Base-by-base conservation (phyloP, 2,888 invertebrate species). In the Limnephilus rhombicus region DNA sequence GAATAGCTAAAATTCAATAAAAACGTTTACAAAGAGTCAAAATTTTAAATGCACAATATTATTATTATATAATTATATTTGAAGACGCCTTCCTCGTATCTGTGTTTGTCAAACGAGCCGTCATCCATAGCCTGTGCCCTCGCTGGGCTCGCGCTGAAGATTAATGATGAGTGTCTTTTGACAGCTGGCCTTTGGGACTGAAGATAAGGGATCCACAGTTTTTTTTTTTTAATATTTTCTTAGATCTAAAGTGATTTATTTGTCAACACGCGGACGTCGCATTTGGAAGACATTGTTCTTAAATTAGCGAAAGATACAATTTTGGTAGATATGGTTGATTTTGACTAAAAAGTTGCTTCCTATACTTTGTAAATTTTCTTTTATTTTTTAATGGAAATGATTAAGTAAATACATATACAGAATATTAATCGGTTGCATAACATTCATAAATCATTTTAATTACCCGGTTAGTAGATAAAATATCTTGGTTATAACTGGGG, bases 141-240 rank as follows among this genome's bases (percentile, higher is more conserved):
- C 12, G 49, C 53, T 24, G 34, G 89, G 89, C 90, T 82, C 45
- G 90, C 29, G 82, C 31, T 29, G 90, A 45, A 81, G 90, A 90
- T 90, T 45, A 90, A 90, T 82, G 90, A n/a, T 15, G 41, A 81
- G 29, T 80, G 18, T 90, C 81, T 82, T 81, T 49, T 90, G 90
- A 90, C 90, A 90, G 90, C 90, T 81, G 90, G 82, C 90, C 90
- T 82, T 31, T 81, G 90, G 90, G 90, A 81, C 82, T 3, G n/a
- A 34, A 34, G 53, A 88, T n/a, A 41, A 18, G 82, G 82, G 82
- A 82, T 68, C 9, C 68, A 9, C 7, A 4, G 7, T 68, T 24
- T 24, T 24, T 68, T 68, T 68, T 24, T 68, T 9, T 1, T 9
- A 41, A 24, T 1, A 68, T 68, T 68, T 68, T 24, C 68, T 9